Conservation (phyloP, 1,140 invertebrate genomes). For the Trachelipus rathkii region DNA sequence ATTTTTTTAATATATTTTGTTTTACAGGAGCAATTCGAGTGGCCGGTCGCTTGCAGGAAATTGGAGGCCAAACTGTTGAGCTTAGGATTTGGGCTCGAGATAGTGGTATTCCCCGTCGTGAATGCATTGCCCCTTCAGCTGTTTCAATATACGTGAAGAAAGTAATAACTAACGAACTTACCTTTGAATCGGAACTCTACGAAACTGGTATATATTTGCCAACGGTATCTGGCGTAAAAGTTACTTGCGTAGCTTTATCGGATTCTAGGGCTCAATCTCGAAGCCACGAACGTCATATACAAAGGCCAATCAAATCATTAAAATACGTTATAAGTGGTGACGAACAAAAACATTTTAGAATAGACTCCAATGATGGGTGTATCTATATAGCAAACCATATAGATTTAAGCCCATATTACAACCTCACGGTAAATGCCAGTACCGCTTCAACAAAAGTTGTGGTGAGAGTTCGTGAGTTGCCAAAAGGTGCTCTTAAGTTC, state of each 20-base stretch:
- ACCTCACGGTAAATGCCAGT: conserved; percentile 53
- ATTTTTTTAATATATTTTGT: too few relatives aligned
- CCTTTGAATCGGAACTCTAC: conserved; percentile 67
- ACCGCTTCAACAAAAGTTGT: conserved; percentile 53
- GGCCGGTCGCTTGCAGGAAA: conserved; percentile 72
- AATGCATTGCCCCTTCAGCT: conserved; percentile 57
- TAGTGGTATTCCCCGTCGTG: conserved; percentile 69
- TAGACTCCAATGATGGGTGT: conserved; percentile 68
- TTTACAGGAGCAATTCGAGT: conserved; percentile 69
- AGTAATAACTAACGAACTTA: conserved; percentile 82
- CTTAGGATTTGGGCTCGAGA: conserved; percentile 84
- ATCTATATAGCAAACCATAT: conserved; percentile 62
- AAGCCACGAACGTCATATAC: conserved; percentile 46
- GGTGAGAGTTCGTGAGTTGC: conserved; percentile 63
- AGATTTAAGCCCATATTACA: conserved; percentile 48
- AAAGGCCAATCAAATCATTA: conserved; percentile 13
- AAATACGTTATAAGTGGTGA: conserved; percentile 58
- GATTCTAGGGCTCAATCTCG: conserved; percentile 52
- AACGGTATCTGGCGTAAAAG: conserved; percentile 48
- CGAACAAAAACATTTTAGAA: conserved; percentile 67
- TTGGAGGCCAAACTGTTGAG: conserved; percentile 62
- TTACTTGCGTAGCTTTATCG: conserved; percentile 61
- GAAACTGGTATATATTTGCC: conserved; percentile 31
- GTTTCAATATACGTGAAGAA: conserved; percentile 61
- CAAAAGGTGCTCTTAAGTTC: conserved; percentile 73